Evolutionary conservation across 2,113 vertebrate species (phyloP).

Genomic region (Tetraodon nigroviridis): DNA sequence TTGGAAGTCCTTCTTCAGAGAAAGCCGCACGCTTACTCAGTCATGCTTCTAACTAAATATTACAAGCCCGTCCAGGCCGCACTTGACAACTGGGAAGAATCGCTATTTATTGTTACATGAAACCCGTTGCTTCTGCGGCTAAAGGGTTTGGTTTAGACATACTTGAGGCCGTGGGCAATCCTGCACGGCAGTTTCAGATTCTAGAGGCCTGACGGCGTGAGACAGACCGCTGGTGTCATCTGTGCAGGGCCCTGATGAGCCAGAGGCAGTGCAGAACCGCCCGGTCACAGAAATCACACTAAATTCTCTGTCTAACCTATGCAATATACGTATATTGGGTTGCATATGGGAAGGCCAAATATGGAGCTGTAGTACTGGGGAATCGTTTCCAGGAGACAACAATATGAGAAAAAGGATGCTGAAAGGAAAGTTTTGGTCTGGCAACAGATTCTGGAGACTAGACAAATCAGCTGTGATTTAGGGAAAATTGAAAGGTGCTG

Average conservation of each 20-base stretch:
- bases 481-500: not conserved
- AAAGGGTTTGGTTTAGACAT: conserved; percentile 68
- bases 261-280: conserved; percentile 71
- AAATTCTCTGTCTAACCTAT: conserved; percentile 52
- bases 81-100: conserved; percentile 69
- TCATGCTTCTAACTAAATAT: conserved; percentile 68
- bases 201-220: conserved; percentile 66
- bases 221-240: conserved; percentile 39
- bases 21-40: conserved; percentile 62
- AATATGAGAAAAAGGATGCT: not conserved
- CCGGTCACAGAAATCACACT: conserved; percentile 71
- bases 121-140: conserved; percentile 69
- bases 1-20: conserved; percentile 45
- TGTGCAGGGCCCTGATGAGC: conserved; percentile 61
- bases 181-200: conserved; percentile 68
- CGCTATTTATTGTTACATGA: conserved; percentile 78
- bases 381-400: conserved; percentile 32
- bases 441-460: not conserved
- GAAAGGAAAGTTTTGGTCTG: not conserved
- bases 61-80: conserved; percentile 68
- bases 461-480: not conserved
- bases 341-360: conserved; percentile 46
- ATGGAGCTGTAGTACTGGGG: conserved; percentile 47
- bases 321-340: conserved; percentile 59
- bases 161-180: conserved; percentile 71